phyloP scores from a whole-genome alignment of 1,140 invertebrate species.

The Drosophila funebris region DNA sequence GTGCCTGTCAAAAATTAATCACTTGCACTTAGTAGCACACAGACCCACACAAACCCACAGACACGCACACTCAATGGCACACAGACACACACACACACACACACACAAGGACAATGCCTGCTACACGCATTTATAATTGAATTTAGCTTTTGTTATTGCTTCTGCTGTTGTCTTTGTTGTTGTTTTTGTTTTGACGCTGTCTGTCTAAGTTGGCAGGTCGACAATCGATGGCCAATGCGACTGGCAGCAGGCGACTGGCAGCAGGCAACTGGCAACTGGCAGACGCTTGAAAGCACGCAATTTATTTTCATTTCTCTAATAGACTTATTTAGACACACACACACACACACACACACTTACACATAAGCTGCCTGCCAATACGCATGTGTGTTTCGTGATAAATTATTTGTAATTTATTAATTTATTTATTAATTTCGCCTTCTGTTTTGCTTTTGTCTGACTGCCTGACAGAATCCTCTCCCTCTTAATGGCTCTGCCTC shows the following conservation, averaged over 20 bases:
- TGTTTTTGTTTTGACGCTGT: constrained; percentile 59
- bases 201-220: constrained; percentile 72
- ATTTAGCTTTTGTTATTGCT: constrained; percentile 68
- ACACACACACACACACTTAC: not conserved
- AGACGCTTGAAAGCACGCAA: constrained; percentile 75
- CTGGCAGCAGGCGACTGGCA: constrained; percentile 15
- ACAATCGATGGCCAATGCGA: constrained; percentile 60
- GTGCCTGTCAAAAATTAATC: constrained; percentile 80
- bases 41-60: constrained; percentile 28
- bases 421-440: constrained; percentile 69
- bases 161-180: constrained; percentile 19
- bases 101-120: constrained; percentile 57
- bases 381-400: constrained; percentile 52
- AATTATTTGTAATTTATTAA: constrained; percentile 79
- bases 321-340: constrained; percentile 73
- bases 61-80: constrained; percentile 23
- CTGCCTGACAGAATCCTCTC: not conserved
- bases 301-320: constrained; percentile 82
- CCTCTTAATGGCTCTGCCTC: not conserved
- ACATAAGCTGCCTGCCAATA: constrained; percentile 28
- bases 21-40: constrained; percentile 77
- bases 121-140: constrained; percentile 80
- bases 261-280: no score
- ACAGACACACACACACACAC: constrained; percentile 6
- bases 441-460: constrained; percentile 32